Percentiles rank a stretch among this genome's conserved stretches.
Evolutionary conservation across 2,888 invertebrate genomes (phyloP).

Genomic region (Netelia melanura): DNA sequence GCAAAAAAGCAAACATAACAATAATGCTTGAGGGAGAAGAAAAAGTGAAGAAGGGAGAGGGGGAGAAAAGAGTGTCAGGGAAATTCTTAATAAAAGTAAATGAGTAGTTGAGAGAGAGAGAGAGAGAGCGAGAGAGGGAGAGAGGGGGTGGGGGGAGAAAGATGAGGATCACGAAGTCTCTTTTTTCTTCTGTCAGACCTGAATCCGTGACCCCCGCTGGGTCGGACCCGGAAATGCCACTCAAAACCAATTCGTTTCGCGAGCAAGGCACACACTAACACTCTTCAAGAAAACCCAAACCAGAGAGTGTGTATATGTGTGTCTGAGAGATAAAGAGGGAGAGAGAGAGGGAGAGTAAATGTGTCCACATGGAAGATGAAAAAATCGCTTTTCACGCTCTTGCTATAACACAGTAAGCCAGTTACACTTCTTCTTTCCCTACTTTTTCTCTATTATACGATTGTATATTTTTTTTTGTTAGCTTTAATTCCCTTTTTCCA

Average conservation of each 20-base stretch:
- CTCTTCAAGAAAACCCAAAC: too few relatives aligned
- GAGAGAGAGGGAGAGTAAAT: neutral
- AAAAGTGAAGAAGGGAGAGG: neutral
- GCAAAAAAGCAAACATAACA: constrained; percentile 31
- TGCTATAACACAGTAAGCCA: constrained; percentile 2
- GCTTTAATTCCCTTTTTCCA: constrained; percentile 3
- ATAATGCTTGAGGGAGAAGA: constrained; percentile 20
- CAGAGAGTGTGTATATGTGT: too few relatives aligned
- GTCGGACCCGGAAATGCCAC: constrained; percentile 71
- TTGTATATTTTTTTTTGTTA: constrained; percentile 17
- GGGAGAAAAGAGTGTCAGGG: constrained; percentile 23
- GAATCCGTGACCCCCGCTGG: constrained; percentile 22
- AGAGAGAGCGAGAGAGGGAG: constrained; percentile 4
- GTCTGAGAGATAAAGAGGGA: neutral
- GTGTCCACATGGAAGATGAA: constrained; percentile 25
- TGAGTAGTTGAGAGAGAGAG: constrained; percentile 67
- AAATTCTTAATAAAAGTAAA: constrained; percentile 74
- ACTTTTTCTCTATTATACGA: constrained; percentile 7
- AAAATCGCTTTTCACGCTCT: constrained; percentile 51
- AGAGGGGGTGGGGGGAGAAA: constrained; percentile 25
- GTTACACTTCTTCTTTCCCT: constrained; percentile 31
- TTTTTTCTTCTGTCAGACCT: constrained; percentile 1
- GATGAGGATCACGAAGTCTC: constrained; percentile 52
- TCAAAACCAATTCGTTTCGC: constrained; percentile 68
- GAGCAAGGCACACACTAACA: constrained; percentile 44